Evolutionary conservation across 2,113 vertebrate genomes (phyloP).

Genomic region (Corydoras maculifer): DNA sequence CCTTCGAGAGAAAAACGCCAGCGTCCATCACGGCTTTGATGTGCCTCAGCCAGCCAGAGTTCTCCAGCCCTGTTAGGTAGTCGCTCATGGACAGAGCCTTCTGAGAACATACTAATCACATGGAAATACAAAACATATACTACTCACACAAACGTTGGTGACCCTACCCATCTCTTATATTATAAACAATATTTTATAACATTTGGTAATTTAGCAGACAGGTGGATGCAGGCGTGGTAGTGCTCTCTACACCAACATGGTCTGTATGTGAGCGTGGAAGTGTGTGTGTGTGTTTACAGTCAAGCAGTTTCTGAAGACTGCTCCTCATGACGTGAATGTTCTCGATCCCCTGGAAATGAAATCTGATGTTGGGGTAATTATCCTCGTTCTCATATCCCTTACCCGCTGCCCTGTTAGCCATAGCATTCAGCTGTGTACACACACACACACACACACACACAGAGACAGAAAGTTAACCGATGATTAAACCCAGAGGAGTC

Average conservation of each 20-base stretch:
- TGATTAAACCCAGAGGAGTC: too few relatives aligned
- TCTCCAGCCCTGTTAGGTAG: conserved; percentile 75
- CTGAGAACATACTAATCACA: conserved; percentile 66
- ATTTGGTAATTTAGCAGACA: too few relatives aligned
- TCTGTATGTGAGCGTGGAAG: background rate
- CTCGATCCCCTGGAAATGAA: conserved; percentile 77
- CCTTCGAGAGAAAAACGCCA: conserved; percentile 72
- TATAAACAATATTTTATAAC: background rate
- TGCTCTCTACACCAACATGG: too few relatives aligned
- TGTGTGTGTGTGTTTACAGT: conserved; percentile 54
- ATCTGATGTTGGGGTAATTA: conserved; percentile 71
- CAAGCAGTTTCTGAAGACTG: conserved; percentile 75
- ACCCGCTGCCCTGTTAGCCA: conserved; percentile 74
- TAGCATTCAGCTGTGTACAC: conserved; percentile 65
- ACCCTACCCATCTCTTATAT: too few relatives aligned
- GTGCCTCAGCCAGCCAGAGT: conserved; percentile 75
- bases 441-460: conserved; percentile 2
- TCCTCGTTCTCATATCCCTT: conserved; percentile 80
- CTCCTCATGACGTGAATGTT: conserved; percentile 78
- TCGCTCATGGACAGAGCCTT: conserved; percentile 75
- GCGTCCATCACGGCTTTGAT: conserved; percentile 79
- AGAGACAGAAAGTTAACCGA: background rate
- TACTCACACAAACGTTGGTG: background rate
- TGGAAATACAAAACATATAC: background rate
- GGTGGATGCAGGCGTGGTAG: too few relatives aligned